These are phyloP conservation scores for Rhopilema esculentum DNA, from an alignment of 30 jellyfish, hydroid and myxozoan species.

Conservation along the genomic window DNA sequence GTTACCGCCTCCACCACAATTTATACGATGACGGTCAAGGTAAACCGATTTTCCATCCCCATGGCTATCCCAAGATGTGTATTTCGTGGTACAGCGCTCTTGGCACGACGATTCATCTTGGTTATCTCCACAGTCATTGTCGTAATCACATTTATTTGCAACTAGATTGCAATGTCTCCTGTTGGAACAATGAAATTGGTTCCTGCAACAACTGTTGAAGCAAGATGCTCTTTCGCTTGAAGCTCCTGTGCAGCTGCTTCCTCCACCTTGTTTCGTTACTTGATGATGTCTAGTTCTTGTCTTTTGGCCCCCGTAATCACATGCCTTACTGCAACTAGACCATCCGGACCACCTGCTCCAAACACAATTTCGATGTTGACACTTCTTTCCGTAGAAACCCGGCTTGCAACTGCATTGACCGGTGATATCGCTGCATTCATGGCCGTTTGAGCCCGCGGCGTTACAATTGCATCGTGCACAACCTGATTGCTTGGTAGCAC, in stretches of 20 bases:
- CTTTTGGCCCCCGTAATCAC: conserved; percentile 20
- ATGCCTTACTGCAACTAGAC: neutral
- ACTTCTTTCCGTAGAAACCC: conserved; percentile 39
- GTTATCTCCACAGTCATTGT: conserved; percentile 68
- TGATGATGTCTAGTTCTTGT: neutral
- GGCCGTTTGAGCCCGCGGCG: conserved; percentile 26
- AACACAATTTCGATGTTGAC: conserved; percentile 37
- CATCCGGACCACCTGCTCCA: conserved; percentile 39
- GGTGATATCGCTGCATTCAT: conserved; percentile 4
- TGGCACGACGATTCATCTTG: conserved; percentile 36
- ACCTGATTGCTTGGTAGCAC: conserved; percentile 22
- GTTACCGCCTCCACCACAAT: neutral
- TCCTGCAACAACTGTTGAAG: conserved; percentile 33
- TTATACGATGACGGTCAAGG: conserved; percentile 21
- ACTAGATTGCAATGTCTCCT: conserved; percentile 30
- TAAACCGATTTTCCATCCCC: conserved; percentile 23
- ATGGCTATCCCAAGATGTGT: neutral
- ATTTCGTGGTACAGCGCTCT: conserved; percentile 8
- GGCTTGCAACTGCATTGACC: conserved; percentile 58
- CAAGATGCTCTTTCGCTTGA: neutral
- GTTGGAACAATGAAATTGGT: conserved; percentile 40
- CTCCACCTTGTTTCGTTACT: neutral
- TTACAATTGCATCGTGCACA: conserved; percentile 51
- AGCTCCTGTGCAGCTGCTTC: neutral
- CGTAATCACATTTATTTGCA: conserved; percentile 23